Evolutionary conservation across 1,140 invertebrate species (phyloP).

Genomic region (Lordiphosa mommai): DNA sequence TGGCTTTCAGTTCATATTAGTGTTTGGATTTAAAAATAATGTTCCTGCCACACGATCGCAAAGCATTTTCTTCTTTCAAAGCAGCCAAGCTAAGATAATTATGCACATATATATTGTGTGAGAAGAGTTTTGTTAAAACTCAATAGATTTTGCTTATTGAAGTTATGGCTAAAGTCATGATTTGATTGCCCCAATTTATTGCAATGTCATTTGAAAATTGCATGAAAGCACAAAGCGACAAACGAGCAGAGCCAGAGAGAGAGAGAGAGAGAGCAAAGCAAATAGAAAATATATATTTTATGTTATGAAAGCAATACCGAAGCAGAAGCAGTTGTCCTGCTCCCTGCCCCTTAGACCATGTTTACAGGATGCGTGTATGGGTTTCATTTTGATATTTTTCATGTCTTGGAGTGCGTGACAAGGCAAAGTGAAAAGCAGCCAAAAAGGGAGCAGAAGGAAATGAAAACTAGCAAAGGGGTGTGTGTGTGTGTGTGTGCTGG

Average conservation of each 20-base stretch:
- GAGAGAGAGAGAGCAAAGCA: neutral
- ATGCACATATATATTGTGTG: too few species aligned
- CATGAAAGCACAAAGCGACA: too few species aligned
- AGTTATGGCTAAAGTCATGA: too few species aligned
- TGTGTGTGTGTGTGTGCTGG: constrained; percentile 22
- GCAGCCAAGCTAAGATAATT: too few species aligned
- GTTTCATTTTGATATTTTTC: constrained; percentile 7
- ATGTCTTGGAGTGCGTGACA: constrained; percentile 45
- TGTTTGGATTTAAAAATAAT: too few species aligned
- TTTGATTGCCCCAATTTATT: too few species aligned
- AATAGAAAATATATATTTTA: constrained; percentile 3
- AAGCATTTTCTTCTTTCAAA: too few species aligned
- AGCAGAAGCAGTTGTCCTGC: neutral
- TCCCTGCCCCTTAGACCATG: neutral
- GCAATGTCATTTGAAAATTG: too few species aligned
- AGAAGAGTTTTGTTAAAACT: too few species aligned
- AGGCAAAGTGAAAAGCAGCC: constrained; percentile 39
- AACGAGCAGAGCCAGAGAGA: neutral
- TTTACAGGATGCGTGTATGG: constrained; percentile 1
- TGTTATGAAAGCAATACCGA: constrained; percentile 1
- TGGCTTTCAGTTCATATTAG: too few species aligned
- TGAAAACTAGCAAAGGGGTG: neutral
- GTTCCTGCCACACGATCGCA: too few species aligned
- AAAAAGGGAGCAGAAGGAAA: neutral
- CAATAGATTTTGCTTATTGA: too few species aligned